Evolutionary conservation across 2,888 invertebrate species (phyloP), one percentile per base, ranked within the genome.

Genomic region (Coecobrya sp.): DNA sequence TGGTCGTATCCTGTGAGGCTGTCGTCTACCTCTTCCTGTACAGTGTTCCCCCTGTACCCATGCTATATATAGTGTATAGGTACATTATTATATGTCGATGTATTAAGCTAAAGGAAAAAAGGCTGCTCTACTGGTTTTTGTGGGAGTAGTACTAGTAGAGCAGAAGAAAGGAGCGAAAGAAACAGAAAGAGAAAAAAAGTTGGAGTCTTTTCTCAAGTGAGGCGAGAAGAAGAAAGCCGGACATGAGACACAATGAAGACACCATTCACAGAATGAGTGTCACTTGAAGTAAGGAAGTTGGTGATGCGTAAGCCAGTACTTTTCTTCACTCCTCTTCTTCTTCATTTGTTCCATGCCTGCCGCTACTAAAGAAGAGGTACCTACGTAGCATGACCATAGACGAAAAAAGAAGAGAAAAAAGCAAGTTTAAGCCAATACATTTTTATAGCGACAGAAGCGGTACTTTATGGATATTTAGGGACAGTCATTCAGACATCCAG

Each of bases 221-320:
- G 89, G 89, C 92, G 86, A 92, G 79, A 88, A 70, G 86, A 84
- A 89, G 89, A 89, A 89, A 92, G 92, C 89, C 92, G 92, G 92
- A 92, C 92, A 89, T 86, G 86, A 89, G 92, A 92, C 92, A 89
- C 89, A 92, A 92, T 92, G 92, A 92, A 92, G 92, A 89, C 85
- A 92, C 92, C 89, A 89, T 92, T 92, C 89, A 65, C 79, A 59
- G 87, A 91, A 81, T 91, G 92, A 92, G 92, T 92, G 92, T 92
- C 92, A 92, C 92, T 92, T 92, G 86, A 92, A 92, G 92, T 86
- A 92, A 86, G 89, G 81, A 92, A 92, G 92, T 89, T 89, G 92
- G 86, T 89, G 92, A 81, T 81, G 92, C 92, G 92, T 89, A 92
- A 88, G 92, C 81, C 89, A 89, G 70, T 82, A 89, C 86, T 86